Evolutionary conservation across 2,888 invertebrate species (phyloP).

Genomic region (Drepana falcataria): DNA sequence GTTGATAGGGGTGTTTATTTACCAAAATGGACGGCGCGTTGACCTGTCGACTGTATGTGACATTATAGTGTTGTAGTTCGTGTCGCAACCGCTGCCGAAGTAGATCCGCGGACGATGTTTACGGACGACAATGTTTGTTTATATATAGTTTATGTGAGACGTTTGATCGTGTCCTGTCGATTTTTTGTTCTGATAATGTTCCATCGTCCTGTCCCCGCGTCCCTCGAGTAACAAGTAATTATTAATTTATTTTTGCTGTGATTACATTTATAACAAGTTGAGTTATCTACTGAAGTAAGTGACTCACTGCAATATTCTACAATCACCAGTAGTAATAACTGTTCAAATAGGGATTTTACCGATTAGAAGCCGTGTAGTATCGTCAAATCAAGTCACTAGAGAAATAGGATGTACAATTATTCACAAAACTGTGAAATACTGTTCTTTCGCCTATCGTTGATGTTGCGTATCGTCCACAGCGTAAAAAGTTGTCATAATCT

Average conservation of each 20-base stretch:
- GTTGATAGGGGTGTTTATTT: constrained; percentile 71
- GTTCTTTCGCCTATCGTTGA: too few relatives aligned
- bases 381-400: not conserved
- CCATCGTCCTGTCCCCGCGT: constrained; percentile 60
- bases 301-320: constrained; percentile 46
- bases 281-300: constrained; percentile 55
- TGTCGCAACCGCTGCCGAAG: constrained; percentile 23
- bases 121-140: constrained; percentile 47
- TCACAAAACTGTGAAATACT: not conserved
- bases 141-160: constrained; percentile 62
- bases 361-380: not conserved
- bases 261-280: constrained; percentile 72
- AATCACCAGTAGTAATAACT: constrained; percentile 40
- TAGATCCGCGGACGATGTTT: constrained; percentile 28
- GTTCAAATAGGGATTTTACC: constrained; percentile 25
- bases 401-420: not conserved
- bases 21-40: constrained; percentile 67
- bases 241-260: constrained; percentile 72
- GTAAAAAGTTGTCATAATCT: not conserved
- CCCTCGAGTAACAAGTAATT: constrained; percentile 53
- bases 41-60: constrained; percentile 52
- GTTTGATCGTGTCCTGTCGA: constrained; percentile 63
- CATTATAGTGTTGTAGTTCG: constrained; percentile 37
- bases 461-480: not conserved
- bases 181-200: constrained; percentile 57